phyloP scores from a whole-genome alignment of 2,888 invertebrate genomes.

The Tenthredo amoena region DNA sequence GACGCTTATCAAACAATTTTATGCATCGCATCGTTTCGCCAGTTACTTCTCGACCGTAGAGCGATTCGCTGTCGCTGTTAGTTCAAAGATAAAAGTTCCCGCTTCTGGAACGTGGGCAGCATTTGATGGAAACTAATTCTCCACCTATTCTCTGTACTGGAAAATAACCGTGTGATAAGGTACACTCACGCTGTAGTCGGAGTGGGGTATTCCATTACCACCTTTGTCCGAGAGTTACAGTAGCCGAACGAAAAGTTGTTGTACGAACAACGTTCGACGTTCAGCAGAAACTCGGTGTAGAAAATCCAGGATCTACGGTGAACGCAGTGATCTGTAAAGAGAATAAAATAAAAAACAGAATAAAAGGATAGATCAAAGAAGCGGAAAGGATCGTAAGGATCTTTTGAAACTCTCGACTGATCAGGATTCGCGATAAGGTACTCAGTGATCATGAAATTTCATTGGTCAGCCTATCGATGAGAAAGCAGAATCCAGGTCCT shows the following conservation, averaged over 20 bases:
- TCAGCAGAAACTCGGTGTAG: constrained; percentile 78
- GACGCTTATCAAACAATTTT: background rate
- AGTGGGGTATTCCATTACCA: constrained; percentile 61
- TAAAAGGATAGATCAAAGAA: background rate
- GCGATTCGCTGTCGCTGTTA: constrained; percentile 46
- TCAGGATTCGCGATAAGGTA: background rate
- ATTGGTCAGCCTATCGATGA: constrained; percentile 72
- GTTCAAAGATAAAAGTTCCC: constrained; percentile 65
- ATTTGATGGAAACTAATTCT: background rate
- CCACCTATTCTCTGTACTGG: background rate
- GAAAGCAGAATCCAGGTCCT: constrained; percentile 74
- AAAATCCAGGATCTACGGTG: constrained; percentile 79
- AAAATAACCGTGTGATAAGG: background rate
- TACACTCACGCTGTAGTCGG: constrained; percentile 27
- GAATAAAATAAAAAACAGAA: background rate
- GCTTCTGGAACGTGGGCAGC: constrained; percentile 56
- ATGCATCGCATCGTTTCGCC: background rate
- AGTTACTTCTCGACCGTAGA: constrained; percentile 58
- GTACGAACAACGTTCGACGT: constrained; percentile 57
- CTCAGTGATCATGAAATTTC: background rate
- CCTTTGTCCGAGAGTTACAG: constrained; percentile 52
- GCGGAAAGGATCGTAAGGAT: background rate
- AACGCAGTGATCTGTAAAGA: constrained; percentile 78
- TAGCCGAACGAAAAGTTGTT: constrained; percentile 16
- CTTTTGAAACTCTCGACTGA: background rate